phyloP scores from a whole-genome alignment of 2,888 invertebrate genomes.

The Mesorhabditis spiculigera region DNA sequence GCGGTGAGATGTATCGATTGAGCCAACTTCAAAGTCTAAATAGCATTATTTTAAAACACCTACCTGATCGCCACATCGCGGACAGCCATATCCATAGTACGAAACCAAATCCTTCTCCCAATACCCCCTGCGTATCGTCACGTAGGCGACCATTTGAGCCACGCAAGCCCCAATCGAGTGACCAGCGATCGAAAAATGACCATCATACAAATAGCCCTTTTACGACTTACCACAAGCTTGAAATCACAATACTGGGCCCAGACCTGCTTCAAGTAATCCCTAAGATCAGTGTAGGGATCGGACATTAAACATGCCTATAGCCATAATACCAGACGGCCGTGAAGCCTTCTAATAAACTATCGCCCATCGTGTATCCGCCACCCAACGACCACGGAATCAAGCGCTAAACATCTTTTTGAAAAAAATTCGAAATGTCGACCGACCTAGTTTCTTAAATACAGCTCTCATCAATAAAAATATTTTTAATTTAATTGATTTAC shows the following conservation, averaged over 20 bases:
- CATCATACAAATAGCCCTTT: neutral
- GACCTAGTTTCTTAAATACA: too few relatives aligned
- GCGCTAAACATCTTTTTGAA: neutral
- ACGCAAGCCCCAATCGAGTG: conserved; percentile 3
- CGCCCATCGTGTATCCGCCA: neutral
- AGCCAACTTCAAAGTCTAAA: neutral
- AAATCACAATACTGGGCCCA: conserved; percentile 4
- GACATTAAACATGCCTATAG: neutral
- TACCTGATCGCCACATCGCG: conserved; percentile 3
- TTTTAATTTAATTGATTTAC: too few relatives aligned
- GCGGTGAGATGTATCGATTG: too few relatives aligned
- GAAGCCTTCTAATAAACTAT: conserved; percentile 3
- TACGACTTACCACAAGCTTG: neutral
- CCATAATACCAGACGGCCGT: conserved; percentile 4
- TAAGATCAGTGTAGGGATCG: neutral
- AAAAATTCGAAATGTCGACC: too few relatives aligned
- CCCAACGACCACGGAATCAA: conserved; percentile 3
- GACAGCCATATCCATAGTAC: neutral
- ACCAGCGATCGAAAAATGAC: neutral
- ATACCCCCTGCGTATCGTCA: conserved; percentile 6
- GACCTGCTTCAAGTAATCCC: neutral
- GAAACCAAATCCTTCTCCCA: conserved; percentile 4
- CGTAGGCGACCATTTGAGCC: neutral
- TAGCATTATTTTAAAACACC: neutral
- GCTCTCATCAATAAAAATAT: too few relatives aligned